Evolutionary conservation across 1,140 invertebrate genomes (phyloP).

Genomic region (Phymorhynchus buccinoides): DNA sequence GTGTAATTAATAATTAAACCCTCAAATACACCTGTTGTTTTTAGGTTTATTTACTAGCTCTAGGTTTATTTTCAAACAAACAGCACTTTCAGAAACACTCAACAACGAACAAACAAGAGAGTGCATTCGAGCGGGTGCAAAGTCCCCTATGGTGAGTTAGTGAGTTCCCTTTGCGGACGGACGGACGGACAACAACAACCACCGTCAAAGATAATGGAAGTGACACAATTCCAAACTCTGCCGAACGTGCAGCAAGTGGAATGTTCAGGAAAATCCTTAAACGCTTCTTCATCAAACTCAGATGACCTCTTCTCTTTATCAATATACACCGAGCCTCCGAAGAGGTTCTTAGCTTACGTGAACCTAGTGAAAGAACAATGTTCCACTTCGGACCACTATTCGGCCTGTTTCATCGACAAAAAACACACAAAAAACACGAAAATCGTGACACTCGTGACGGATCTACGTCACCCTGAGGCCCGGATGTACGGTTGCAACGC

Average conservation of each 20-base stretch:
- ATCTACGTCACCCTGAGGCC: not conserved
- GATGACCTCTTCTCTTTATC: constrained; percentile 23
- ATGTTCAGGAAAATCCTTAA: not conserved
- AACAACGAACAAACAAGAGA: too few species aligned
- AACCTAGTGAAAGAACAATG: not conserved
- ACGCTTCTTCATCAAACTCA: too few species aligned
- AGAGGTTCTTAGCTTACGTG: not conserved
- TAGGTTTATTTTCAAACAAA: too few species aligned
- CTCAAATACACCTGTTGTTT: too few species aligned
- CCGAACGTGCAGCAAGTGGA: constrained; percentile 12
- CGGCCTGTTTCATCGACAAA: constrained; percentile 31
- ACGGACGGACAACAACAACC: too few species aligned
- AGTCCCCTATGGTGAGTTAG: too few species aligned
- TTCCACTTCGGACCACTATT: constrained; percentile 18
- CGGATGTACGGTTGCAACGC: constrained; percentile 31
- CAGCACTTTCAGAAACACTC: too few species aligned
- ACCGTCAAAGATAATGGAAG: constrained; percentile 19
- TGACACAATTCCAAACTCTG: not conserved
- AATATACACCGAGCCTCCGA: not conserved
- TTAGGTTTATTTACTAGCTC: too few species aligned
- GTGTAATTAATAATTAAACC: too few species aligned
- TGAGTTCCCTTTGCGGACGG: too few species aligned
- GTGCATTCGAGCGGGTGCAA: too few species aligned
- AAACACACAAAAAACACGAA: not conserved
- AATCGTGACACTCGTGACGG: constrained; percentile 5